These are phyloP conservation scores for Morbakka virulenta DNA, from an alignment of 30 jellyfish, hydroid and myxozoan genomes.

Conservation along the genomic window DNA sequence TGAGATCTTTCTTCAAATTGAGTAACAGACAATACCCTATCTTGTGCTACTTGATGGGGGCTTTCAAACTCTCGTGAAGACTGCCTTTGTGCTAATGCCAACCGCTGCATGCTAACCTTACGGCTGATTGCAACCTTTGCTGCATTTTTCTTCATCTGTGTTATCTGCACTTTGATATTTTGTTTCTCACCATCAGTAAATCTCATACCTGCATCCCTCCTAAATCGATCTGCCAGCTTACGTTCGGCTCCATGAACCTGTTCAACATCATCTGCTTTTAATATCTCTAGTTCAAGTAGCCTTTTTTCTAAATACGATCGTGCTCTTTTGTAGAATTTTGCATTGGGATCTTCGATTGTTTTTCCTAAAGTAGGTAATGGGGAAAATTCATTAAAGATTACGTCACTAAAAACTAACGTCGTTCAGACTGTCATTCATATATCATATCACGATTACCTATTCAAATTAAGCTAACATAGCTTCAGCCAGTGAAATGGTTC, in stretches of 20 bases:
- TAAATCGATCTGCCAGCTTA: not conserved
- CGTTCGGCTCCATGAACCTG: not conserved
- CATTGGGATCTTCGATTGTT: not conserved
- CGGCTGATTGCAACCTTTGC: not conserved
- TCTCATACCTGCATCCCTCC: not conserved
- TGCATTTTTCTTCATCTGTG: not conserved
- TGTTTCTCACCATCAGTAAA: not conserved
- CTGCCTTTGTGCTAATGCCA: not conserved
- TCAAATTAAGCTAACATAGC: too few species aligned
- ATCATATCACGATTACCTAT: too few species aligned
- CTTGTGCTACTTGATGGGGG: too few species aligned
- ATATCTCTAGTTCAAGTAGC: not conserved
- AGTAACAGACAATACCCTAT: too few species aligned
- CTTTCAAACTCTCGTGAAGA: too few species aligned
- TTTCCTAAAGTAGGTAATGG: not conserved
- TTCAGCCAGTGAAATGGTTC: too few species aligned
- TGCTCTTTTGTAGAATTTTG: not conserved
- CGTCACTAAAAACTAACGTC: too few species aligned
- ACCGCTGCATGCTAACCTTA: not conserved
- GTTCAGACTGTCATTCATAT: too few species aligned
- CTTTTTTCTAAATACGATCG: not conserved
- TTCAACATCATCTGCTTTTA: not conserved
- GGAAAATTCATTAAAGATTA: too few species aligned
- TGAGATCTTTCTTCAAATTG: too few species aligned
- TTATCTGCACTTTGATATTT: not conserved